Evolutionary conservation across 2,113 vertebrate species (phyloP), one percentile per base, ranked within the genome.

Genomic region (Saguinus imperator): DNA sequence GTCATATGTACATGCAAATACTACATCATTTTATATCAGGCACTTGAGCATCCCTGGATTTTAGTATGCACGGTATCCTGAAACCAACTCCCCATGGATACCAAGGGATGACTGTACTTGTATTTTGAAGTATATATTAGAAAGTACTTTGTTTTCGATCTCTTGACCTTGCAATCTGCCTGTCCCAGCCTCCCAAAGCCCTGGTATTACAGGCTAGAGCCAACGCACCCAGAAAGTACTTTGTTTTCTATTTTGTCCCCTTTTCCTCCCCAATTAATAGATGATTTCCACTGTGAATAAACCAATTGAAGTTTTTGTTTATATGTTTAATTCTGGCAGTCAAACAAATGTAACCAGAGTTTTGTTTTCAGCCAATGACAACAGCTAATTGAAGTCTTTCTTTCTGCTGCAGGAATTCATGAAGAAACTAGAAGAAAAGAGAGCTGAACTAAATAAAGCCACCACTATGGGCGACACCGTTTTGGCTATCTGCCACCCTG

Each of bases 401-500:
- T 95, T 86, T 98, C 58, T 98, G 58, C 37, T 94, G 52, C 97
- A 99, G 99, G 99, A 99, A 97, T 99, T 99, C 95, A 99, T 99
- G 99, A 99, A 98, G 98, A 99, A 99, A 98, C 98, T 99, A 97
- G 99, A 99, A 98, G 99, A 99, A 96, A 99, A 99, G 98, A 99
- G 99, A 96, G 96, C 98, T 12, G 99, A 99, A 84, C 98, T 99
- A 86, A 99, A 98, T 98, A 99, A 99, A 98, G 99, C 99, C 13
- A 99, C 98, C 92, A 98, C 98, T 66, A 99, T 99, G 99, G 99
- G 99, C 32, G 99, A 99, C 75, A 98, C 99, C 23, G 99, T 99
- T 95, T 97, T 99, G 96, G 98, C 98, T 97, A 99, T 99, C 98
- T 99, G 99, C 99, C 99, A 99, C 96, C 99, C 99, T 10, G 99